These are phyloP conservation scores for Paramisgurnus dabryanus DNA, from an alignment of 2,113 vertebrate species.

Conservation along the genomic window DNA sequence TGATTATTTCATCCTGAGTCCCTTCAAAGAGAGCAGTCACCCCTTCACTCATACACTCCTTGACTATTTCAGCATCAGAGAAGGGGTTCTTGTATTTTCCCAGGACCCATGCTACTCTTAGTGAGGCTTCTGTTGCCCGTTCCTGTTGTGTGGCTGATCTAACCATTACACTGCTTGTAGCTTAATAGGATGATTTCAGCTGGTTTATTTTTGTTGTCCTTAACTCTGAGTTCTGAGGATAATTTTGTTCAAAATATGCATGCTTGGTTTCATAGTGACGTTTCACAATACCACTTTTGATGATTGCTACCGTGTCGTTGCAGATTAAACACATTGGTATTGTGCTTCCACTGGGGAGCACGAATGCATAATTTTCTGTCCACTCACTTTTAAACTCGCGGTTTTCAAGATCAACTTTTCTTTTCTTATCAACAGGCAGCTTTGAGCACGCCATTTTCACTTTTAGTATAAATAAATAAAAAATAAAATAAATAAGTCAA, in stretches of 20 bases:
- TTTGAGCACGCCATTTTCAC: slow-evolving; percentile 4
- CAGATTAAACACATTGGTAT: no score
- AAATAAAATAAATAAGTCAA: no score
- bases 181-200: background rate
- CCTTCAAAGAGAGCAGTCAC: background rate
- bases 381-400: no score
- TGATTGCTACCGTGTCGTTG: no score
- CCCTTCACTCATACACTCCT: background rate
- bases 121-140: slow-evolving; percentile 17
- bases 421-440: background rate
- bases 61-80: background rate
- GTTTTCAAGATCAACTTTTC: background rate
- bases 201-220: background rate
- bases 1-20: slow-evolving; percentile 25
- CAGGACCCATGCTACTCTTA: slow-evolving; percentile 27
- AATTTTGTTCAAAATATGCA: background rate
- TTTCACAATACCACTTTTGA: slow-evolving; percentile 20
- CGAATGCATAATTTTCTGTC: no score
- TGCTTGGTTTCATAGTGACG: slow-evolving; percentile 12
- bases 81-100: slow-evolving; percentile 1
- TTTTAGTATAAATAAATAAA: background rate
- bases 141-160: slow-evolving; percentile 32
- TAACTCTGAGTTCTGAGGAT: slow-evolving; percentile 24
- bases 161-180: slow-evolving; percentile 22
- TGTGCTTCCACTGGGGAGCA: no score